These are phyloP conservation scores for Pantelozetes paolii DNA, from an alignment of 2,888 invertebrate genomes.

Conservation along the genomic window DNA sequence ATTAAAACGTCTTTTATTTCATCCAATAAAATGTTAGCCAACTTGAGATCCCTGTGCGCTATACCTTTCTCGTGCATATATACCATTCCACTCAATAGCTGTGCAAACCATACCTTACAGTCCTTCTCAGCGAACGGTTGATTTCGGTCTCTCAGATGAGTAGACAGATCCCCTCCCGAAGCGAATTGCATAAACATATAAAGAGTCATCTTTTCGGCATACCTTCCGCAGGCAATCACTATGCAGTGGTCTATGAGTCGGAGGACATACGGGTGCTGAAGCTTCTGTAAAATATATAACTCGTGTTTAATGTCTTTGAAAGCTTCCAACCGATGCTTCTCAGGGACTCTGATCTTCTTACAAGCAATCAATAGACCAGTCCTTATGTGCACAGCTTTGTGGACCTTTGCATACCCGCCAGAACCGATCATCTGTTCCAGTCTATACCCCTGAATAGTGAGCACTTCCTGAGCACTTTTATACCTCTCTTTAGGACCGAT, in stretches of 20 bases:
- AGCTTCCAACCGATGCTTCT: neutral
- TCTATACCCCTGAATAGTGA: too few relatives aligned
- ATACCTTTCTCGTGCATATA: conserved; percentile 33
- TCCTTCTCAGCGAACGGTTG: conserved; percentile 3
- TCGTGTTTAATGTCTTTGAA: neutral
- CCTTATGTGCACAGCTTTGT: too few relatives aligned
- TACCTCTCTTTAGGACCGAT: too few relatives aligned
- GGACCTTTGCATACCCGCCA: too few relatives aligned
- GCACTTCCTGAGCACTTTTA: too few relatives aligned
- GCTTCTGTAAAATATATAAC: neutral
- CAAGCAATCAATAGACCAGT: too few relatives aligned
- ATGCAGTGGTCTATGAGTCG: neutral
- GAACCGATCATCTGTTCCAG: too few relatives aligned
- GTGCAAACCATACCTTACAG: conserved; percentile 16
- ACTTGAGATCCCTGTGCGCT: conserved; percentile 40
- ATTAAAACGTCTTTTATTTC: conserved; percentile 2
- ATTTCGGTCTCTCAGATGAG: conserved; percentile 51
- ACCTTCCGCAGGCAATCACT: neutral
- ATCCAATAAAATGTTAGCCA: conserved; percentile 38
- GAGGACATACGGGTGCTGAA: neutral
- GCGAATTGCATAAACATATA: conserved; percentile 31
- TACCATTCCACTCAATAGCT: conserved; percentile 26
- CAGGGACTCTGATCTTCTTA: too few relatives aligned
- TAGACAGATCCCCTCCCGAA: neutral
- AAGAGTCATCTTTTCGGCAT: neutral